Evolutionary conservation across 1,140 invertebrate species (phyloP), one percentile per base, ranked within the genome.

Genomic region (Colletes latitarsis): DNA sequence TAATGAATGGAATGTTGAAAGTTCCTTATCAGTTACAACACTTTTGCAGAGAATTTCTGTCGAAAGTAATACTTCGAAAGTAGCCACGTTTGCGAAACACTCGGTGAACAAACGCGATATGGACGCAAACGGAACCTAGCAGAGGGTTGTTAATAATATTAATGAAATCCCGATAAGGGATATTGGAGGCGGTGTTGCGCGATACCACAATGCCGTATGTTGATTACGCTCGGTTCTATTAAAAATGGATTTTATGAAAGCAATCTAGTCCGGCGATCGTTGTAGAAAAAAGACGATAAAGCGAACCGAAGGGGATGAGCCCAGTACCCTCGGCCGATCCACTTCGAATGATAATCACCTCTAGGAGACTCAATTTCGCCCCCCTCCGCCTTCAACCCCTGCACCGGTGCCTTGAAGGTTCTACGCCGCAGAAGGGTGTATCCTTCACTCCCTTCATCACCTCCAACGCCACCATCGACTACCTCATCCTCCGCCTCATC

Each of bases 301-400:
- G 58, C 73, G 49, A 63, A 67, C 62, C 49, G 64, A 82, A 70
- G 82, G 78, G 82, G 86, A 85, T 86, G 82, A 83, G 82, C 77
- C 70, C 76, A 67, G 77, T 84, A 84, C 84, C 77, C 82, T 82
- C 72, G 80, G 83, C 82, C 87, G 88, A 90, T 91, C 88, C 89
- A 89, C 91, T 90, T 88, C 90, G 84, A 89, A 91, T 92, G 88
- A 92, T 92, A 92, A 92, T 92, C 91, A 89, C 89, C 88, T 86
- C 83, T 85, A 77, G 88, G 86, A 89, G 90, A 91, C 90, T 90
- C 90, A 91, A 91, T 88, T 87, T 87, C 85, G 86, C 72, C 78
- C 76, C 57, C 58, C 77, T 66, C 70, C 71, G 21, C 39, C 70
- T 41, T 58, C 69, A 58, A 17, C 74, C 66, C 81, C 74, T 75